Conservation (phyloP, 2,797 vertebrate species). For the Tenualosa thibaudeaui region DNA sequence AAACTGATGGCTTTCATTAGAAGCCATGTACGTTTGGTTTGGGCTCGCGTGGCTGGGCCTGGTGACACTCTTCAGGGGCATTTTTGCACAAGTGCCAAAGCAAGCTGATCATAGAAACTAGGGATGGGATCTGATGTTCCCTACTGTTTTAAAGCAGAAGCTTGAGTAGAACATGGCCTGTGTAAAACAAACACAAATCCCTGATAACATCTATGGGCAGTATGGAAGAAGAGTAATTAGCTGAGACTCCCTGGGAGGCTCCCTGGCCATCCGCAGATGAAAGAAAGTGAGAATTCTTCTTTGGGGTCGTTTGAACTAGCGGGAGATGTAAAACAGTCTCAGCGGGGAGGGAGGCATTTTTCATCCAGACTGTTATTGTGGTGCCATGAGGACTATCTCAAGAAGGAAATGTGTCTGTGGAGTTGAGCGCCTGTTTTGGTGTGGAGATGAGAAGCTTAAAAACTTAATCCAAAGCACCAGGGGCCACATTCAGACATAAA, state of each 20-base stretch:
- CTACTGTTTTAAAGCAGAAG: not conserved
- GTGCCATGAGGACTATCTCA: not conserved
- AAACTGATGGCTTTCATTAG: conserved; percentile 2
- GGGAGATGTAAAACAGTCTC: not conserved
- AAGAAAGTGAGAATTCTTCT: not conserved
- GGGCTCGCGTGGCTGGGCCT: not conserved
- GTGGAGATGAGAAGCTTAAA: not conserved
- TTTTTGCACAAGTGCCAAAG: not conserved
- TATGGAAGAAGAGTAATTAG: not conserved
- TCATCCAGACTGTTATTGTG: not conserved
- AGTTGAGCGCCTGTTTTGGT: not conserved
- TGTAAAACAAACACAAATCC: not conserved
- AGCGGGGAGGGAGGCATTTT: not conserved
- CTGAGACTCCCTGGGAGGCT: not conserved
- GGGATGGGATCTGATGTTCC: not conserved
- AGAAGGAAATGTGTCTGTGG: not conserved
- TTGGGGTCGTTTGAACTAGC: not conserved
- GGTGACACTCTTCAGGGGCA: conserved; percentile 7
- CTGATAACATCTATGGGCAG: not conserved
- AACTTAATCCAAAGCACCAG: not conserved
- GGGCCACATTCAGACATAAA: not conserved
- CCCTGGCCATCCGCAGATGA: not conserved
- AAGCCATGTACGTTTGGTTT: not conserved
- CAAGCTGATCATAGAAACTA: not conserved
- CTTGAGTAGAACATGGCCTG: not conserved